Percentiles rank a stretch among this genome's conserved stretches.
Conservation (phyloP, 2,888 invertebrate species). For the Mylabris sibirica region DNA sequence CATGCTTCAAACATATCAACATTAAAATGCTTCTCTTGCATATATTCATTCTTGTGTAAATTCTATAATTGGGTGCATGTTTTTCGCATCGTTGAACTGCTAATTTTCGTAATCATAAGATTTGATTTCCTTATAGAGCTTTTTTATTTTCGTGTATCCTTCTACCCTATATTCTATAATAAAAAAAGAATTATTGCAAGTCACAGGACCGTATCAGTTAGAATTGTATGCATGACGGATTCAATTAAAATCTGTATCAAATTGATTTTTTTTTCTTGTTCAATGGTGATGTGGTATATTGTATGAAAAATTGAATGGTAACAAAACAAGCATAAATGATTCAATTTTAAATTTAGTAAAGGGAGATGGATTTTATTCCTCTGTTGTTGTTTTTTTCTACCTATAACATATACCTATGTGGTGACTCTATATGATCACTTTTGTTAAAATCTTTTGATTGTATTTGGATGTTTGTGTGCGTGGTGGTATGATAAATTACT, state of each 20-base stretch:
- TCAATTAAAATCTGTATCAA: not conserved
- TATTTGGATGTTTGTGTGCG: not conserved
- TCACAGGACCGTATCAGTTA: not conserved
- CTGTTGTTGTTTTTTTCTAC: not conserved
- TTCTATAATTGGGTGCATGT: no score
- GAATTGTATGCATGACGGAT: not conserved
- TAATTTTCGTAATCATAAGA: not conserved
- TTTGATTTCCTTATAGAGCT: not conserved
- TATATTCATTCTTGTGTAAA: no score
- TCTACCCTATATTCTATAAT: not conserved
- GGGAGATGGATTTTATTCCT: not conserved
- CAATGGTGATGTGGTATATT: not conserved
- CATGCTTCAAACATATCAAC: no score
- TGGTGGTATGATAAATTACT: slow-evolving; percentile 13
- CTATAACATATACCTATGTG: no score
- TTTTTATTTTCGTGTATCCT: not conserved
- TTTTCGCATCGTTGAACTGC: not conserved
- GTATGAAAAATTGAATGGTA: not conserved
- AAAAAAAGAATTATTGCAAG: not conserved
- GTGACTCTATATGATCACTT: not conserved
- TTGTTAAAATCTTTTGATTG: not conserved
- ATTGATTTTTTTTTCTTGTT: not conserved
- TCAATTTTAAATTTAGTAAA: not conserved
- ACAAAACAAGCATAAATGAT: slow-evolving; percentile 1
- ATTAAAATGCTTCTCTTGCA: no score